Percentiles rank a stretch among this genome's conserved stretches.
Conservation (phyloP, 2,888 invertebrate species). For the Nemapogon koenigi region DNA sequence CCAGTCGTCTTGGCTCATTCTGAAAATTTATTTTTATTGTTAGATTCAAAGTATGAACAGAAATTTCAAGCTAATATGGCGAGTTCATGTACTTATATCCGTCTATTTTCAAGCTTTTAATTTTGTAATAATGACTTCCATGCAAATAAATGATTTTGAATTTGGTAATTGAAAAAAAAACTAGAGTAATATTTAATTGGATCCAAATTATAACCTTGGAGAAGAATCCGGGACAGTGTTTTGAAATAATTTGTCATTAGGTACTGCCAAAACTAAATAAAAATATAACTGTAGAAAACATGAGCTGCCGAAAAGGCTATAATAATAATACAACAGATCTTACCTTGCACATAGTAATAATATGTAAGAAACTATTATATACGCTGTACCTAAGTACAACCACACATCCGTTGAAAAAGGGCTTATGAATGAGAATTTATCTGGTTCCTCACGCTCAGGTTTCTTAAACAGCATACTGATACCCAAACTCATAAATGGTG, state of each 20-base stretch:
- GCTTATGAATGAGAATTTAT: conserved; percentile 86
- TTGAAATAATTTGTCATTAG: no score
- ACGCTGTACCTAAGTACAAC: conserved; percentile 87
- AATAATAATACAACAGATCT: conserved; percentile 15
- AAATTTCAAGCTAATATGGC: no score
- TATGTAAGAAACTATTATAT: conserved; percentile 81
- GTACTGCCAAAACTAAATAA: no score
- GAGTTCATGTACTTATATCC: no score
- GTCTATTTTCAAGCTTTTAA: no score
- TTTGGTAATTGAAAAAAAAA: no score
- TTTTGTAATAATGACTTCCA: no score
- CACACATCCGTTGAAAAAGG: conserved; percentile 86
- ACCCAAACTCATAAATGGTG: conserved; percentile 95
- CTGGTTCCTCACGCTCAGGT: conserved; percentile 76
- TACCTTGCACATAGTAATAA: conserved; percentile 82
- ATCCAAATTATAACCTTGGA: no score
- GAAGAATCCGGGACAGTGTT: no score
- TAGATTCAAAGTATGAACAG: conserved; percentile 2
- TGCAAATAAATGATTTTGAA: no score
- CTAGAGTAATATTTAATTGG: no score
- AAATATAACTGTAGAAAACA: neutral
- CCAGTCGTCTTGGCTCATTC: conserved; percentile 92
- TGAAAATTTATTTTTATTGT: conserved; percentile 29
- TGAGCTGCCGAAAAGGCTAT: neutral
- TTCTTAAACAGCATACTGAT: conserved; percentile 87